Evolutionary conservation across 64 coral and sea anemone species (phyloP).

Genomic region (Montipora capricornis): DNA sequence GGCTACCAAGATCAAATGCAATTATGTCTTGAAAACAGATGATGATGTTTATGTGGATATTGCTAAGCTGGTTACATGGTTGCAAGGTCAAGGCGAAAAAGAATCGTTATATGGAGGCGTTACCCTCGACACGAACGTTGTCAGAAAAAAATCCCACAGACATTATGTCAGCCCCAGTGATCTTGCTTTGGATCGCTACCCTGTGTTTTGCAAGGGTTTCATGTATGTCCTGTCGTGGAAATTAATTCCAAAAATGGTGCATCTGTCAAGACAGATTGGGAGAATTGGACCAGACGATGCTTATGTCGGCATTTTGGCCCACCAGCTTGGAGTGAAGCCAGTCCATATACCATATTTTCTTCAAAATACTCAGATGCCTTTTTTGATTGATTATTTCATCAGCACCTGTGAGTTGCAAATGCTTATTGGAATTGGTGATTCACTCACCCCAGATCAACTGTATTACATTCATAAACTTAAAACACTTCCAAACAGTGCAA

Average conservation of each 20-base stretch:
- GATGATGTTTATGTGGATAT: conserved; percentile 89
- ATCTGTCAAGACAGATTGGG: conserved; percentile 50
- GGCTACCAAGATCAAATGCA: background rate
- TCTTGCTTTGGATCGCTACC: conserved; percentile 62
- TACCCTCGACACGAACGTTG: conserved; percentile 52
- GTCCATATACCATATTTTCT: conserved; percentile 58
- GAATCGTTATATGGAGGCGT: conserved; percentile 77
- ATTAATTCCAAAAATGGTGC: conserved; percentile 79
- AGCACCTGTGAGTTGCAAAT: conserved; percentile 76
- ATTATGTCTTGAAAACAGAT: conserved; percentile 74
- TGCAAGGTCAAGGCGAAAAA: conserved; percentile 12
- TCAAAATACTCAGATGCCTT: conserved; percentile 29
- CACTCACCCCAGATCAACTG: conserved; percentile 73
- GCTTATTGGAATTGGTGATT: conserved; percentile 84
- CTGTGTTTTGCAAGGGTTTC: conserved; percentile 81
- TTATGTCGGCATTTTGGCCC: conserved; percentile 78
- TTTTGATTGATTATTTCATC: conserved; percentile 53
- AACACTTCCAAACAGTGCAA: background rate
- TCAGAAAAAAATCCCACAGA: conserved; percentile 52
- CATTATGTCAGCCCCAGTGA: conserved; percentile 70
- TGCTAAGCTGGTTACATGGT: conserved; percentile 69
- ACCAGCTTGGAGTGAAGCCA: conserved; percentile 71
- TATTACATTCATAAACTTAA: conserved; percentile 58
- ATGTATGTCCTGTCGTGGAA: conserved; percentile 75
- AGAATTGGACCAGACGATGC: conserved; percentile 92